These are phyloP conservation scores for Bugula neritina DNA, from an alignment of 2,888 invertebrate genomes.

Conservation along the genomic window DNA sequence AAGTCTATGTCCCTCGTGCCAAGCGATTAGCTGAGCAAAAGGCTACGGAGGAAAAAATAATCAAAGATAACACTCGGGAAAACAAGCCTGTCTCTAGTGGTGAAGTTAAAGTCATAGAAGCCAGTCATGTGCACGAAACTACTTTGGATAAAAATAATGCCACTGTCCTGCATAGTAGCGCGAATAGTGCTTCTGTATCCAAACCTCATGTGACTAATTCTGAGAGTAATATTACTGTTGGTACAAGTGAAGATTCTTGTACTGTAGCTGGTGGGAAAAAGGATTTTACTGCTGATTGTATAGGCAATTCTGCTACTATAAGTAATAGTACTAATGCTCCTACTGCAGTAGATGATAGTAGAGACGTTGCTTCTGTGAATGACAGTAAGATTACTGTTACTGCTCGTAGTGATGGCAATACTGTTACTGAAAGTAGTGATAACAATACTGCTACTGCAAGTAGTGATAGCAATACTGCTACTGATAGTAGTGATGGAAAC, in stretches of 20 bases:
- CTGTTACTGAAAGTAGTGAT: background rate
- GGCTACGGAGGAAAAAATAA: background rate
- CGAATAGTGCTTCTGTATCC: no score
- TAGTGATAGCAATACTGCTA: background rate
- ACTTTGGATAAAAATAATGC: background rate
- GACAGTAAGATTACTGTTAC: background rate
- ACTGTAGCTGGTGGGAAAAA: no score
- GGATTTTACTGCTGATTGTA: no score
- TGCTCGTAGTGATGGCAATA: background rate
- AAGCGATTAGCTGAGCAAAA: background rate
- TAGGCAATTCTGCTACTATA: no score
- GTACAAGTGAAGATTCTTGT: no score
- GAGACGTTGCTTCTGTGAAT: background rate
- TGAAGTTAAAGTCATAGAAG: background rate
- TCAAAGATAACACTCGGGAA: no score
- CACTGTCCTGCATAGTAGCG: no score
- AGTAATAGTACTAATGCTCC: background rate
- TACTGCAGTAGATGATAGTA: background rate
- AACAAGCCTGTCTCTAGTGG: background rate
- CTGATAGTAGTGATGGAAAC: background rate
- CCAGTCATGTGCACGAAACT: background rate
- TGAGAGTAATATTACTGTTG: no score
- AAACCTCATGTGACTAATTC: no score
- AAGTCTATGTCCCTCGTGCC: conserved; percentile 7
- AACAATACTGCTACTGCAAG: background rate